Base-by-base conservation (phyloP, 2,888 invertebrate species). In the Harpagoxenus sublaevis region DNA sequence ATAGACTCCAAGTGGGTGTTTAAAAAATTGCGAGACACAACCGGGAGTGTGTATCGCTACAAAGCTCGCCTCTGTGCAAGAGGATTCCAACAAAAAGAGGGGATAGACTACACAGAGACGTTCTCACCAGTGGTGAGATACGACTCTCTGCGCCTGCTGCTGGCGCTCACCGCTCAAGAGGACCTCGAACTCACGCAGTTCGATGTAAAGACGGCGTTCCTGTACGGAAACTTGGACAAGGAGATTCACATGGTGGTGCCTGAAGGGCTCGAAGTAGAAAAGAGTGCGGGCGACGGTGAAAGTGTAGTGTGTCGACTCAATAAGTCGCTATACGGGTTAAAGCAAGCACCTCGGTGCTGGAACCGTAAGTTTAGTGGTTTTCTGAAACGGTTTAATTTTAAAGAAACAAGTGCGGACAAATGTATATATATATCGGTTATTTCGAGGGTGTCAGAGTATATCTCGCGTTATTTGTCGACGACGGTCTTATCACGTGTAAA, bases 231-330 rank as follows among this genome's bases (percentile, higher is more conserved):
- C 0, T 0, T 68, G 0, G 1, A 48, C 0, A 39, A 77, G 3
- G 15, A 18, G 0, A 77, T 77, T 0, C 9, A 12, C 3, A 63
- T 77, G 39, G 1, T 35, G 5, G 0, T 48, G 0, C 63, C 75
- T 0, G 35, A 63, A 28, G 63, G 75, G 0, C 31, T 77, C 0
- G 0, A 23, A 0, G 18, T 31, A 0, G 6, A 48, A 60, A 4
- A 60, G 2, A 2, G 12, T 0, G 12, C 45, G 3, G 9, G 18
- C 0, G 9, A 0, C n/a, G 8, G 6, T 2, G 12, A 35, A 0
- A 35, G 35, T 35, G 35, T 28, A 5, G 65, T n/a, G n/a, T n/a
- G n/a, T 12, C 10, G 6, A 3, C 65, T 66, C 1, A 23, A 0
- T 0, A 66, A 42, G 12, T 66, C 28, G 0, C 18, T 66, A 3